Evolutionary conservation across 2,888 invertebrate genomes (phyloP), one percentile per base, ranked within the genome.

Genomic region (Penaeus monodon): DNA sequence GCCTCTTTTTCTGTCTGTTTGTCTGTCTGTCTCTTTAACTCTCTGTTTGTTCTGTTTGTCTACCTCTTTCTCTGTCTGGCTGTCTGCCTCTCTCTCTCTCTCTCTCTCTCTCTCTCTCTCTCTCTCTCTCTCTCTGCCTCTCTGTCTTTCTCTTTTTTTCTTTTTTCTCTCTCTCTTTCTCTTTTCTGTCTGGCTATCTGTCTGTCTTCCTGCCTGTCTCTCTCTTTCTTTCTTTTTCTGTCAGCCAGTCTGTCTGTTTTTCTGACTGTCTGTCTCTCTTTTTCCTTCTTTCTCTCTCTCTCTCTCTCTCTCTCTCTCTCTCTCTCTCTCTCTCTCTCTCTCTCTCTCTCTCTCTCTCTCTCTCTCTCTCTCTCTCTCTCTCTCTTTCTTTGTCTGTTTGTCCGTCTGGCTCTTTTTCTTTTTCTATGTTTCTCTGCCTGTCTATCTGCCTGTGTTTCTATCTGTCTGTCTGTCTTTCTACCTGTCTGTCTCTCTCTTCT

Each of bases 251-350:
- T 8, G 10, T 49, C 14, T 49, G 1, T 49, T 1, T 49, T 7
- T 73, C 33, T 33, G 8, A 66, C n/a, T 27, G 12, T 70, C 17
- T 33, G 0, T 70, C 33, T 17, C 7, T 33, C 14, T 27, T 0
- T 70, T 2, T 29, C 70, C n/a, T 24, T 70, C 27, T 70, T 27
- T 70, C 2, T 70, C 27, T 24, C 20, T 24, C n/a, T 70, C 27
- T 70, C 70, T 70, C 70, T 24, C 29, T 27, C 29, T 73, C 73
- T 73, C 73, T 73, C 73, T 73, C 73, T 29, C 29, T 73, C 73
- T 73, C 29, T 73, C 73, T 73, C 29, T 73, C 73, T 73, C 73
- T 73, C 29, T 73, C 73, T 73, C 29, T 73, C 73, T 73, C 29
- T 73, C 73, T 73, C 29, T 29, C 73, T 73, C 29, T 73, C 73